These are phyloP conservation scores for Proales similis DNA, from an alignment of 1,140 invertebrate genomes.

Conservation along the genomic window DNA sequence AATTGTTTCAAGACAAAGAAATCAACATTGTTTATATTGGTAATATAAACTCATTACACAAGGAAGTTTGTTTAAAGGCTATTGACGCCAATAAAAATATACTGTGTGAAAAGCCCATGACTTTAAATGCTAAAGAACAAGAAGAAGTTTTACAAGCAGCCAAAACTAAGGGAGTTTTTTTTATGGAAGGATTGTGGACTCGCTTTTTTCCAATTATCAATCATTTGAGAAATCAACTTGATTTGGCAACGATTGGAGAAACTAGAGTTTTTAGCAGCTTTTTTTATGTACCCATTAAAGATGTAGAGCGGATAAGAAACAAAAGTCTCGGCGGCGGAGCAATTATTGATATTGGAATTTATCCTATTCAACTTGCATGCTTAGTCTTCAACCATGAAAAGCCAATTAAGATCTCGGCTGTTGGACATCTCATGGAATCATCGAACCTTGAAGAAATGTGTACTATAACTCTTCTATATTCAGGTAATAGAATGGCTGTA, in stretches of 20 bases:
- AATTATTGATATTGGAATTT: slow-evolving; percentile 75
- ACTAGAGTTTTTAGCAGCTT: slow-evolving; percentile 58
- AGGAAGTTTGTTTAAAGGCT: slow-evolving; percentile 61
- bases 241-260: slow-evolving; percentile 63
- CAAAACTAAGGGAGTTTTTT: slow-evolving; percentile 59
- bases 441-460: slow-evolving; percentile 60
- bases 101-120: slow-evolving; percentile 74
- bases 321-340: slow-evolving; percentile 68
- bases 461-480: slow-evolving; percentile 61
- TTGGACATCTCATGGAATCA: slow-evolving; percentile 63
- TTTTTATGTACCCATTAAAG: slow-evolving; percentile 61
- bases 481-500: slow-evolving; percentile 60
- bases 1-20: slow-evolving; percentile 65
- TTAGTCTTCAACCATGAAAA: slow-evolving; percentile 62
- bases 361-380: slow-evolving; percentile 67
- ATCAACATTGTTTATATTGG: slow-evolving; percentile 77
- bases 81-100: slow-evolving; percentile 69
- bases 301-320: slow-evolving; percentile 57
- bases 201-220: slow-evolving; percentile 63
- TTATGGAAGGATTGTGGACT: slow-evolving; percentile 77
- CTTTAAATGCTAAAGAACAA: slow-evolving; percentile 60
- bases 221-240: slow-evolving; percentile 55
- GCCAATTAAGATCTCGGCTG: slow-evolving; percentile 59
- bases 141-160: slow-evolving; percentile 45
- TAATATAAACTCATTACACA: slow-evolving; percentile 64